Base-by-base conservation (phyloP, 2,888 invertebrate species). In the Mesoligia furuncula region DNA sequence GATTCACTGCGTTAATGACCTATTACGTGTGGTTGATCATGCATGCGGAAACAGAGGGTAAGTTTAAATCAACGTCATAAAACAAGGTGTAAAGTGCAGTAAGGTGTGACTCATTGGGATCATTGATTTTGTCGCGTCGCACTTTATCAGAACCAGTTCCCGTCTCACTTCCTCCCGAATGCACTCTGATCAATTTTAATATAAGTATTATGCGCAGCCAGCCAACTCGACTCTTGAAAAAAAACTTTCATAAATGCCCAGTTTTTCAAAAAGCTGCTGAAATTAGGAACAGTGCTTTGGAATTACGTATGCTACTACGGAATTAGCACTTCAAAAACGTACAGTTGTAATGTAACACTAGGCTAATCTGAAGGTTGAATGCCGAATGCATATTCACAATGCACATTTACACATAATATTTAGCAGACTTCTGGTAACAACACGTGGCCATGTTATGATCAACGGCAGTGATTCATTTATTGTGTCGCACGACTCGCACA, bases 101-200 rank as follows among this genome's bases (percentile, higher is more conserved):
- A 39, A 42, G 61, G 15, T 64, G 82, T 85, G 86, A 85, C 57
- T 90, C 88, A 89, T 80, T 59, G 81, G 84, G 86, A 66, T 72
- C 89, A 92, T 91, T 91, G 92, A 93, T 86, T 81, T 91, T 90
- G 91, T 91, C 91, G 90, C 89, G 84, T 75, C 70, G 59, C 71
- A 72, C 69, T 73, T 77, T 86, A 82, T 81, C 81, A 80, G 76
- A 39, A 72, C 70, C 75, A 79, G 80, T 80, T 83, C 82, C 74
- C 36, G 66, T 42, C 75, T 77, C 80, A 87, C 82, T 89, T 91
- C 90, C 90, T 88, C 80, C 79, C 81, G 77, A 79, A 80, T 77
- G 75, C 76, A 85, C 83, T 87, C 87, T 81, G 80, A 87, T 89
- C 83, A 89, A 85, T 90, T 88, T 84, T 81, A 80, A 79, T 51